These are phyloP conservation scores for Folsomia manolachei DNA, from an alignment of 2,888 invertebrate genomes.

Conservation along the genomic window DNA sequence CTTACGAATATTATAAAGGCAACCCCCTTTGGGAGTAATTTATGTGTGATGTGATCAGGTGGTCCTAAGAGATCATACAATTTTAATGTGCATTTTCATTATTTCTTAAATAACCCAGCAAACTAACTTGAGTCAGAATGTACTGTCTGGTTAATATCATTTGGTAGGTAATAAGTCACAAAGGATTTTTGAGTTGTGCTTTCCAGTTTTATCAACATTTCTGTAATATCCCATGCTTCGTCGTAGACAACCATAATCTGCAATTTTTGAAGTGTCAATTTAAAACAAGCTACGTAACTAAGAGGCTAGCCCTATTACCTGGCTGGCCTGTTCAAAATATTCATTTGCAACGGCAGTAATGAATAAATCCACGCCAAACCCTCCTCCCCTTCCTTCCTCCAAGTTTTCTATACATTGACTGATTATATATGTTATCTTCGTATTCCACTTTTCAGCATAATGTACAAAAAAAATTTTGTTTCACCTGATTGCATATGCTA, in stretches of 20 bases:
- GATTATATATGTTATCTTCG: too few relatives aligned
- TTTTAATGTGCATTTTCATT: not conserved
- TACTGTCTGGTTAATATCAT: slow-evolving; percentile 4
- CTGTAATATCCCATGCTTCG: slow-evolving; percentile 48
- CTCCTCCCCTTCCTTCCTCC: slow-evolving; percentile 18
- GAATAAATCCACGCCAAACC: slow-evolving; percentile 41
- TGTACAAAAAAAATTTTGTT: too few relatives aligned
- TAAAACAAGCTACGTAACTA: too few relatives aligned
- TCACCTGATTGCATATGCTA: slow-evolving; percentile 36
- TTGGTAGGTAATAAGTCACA: slow-evolving; percentile 46
- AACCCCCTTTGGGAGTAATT: slow-evolving; percentile 40
- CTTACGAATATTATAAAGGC: slow-evolving; percentile 46
- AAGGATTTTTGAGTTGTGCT: slow-evolving; percentile 39
- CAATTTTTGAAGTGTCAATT: too few relatives aligned
- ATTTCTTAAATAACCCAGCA: not conserved
- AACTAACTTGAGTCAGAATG: not conserved
- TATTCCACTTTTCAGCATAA: too few relatives aligned
- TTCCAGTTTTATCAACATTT: slow-evolving; percentile 40
- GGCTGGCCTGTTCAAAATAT: slow-evolving; percentile 37
- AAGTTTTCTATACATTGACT: slow-evolving; percentile 26
- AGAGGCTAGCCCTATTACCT: slow-evolving; percentile 25
- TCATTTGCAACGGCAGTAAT: slow-evolving; percentile 38
- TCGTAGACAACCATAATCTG: slow-evolving; percentile 47
- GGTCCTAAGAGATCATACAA: slow-evolving; percentile 24
- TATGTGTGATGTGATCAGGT: slow-evolving; percentile 42